Evolutionary conservation across 1,140 invertebrate genomes (phyloP), one percentile per base, ranked within the genome.

Genomic region (Gonatopus flavifemur): DNA sequence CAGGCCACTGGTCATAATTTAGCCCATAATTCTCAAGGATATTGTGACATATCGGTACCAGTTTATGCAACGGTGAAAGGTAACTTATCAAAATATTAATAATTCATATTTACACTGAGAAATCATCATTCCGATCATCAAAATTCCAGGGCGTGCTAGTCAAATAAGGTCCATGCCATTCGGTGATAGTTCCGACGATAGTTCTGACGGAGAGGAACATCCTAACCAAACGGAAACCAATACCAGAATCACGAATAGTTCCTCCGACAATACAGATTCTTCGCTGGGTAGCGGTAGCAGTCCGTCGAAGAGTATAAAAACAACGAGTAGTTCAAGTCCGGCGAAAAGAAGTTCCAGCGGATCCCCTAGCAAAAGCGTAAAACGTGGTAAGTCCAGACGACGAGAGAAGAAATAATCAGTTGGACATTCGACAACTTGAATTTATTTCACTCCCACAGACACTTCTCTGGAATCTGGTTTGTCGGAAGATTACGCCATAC

Each of bases 1-100:
- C 73, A 77, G 46, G 63, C 67, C 32, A 68, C 74, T 21, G 73
- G 75, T 25, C 74, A 74, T 41, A 77, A 74, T 54, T 62, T 76
- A 31, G 72, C 73, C 12, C 76, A 76, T 43, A 74, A 73, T 55
- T 71, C 73, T 18, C 73, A 76, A 59, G 89, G 88, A 52, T 92
- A 91, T 70, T 89, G 88, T 75, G 88, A 90, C 76, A 90, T 91
- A 63, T 90, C 88, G 33, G 91, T 96, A 42, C 94, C 94, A 31
- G 94, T 98, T 12, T 98, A 95, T 76, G 93, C 94, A 16, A 96
- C 93, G 22, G 91, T 98, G 13, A 96, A 97, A 84, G 94, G 89
- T 92, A 72, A 10, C 31, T 33, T 21, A n/a, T 12, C 32, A 13
- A 15, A 12, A n/a, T 16, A 25, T 15, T n/a, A n/a, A n/a, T n/a